phyloP scores from a whole-genome alignment of 2,888 invertebrate genomes.

The Drosophila infuscata region DNA sequence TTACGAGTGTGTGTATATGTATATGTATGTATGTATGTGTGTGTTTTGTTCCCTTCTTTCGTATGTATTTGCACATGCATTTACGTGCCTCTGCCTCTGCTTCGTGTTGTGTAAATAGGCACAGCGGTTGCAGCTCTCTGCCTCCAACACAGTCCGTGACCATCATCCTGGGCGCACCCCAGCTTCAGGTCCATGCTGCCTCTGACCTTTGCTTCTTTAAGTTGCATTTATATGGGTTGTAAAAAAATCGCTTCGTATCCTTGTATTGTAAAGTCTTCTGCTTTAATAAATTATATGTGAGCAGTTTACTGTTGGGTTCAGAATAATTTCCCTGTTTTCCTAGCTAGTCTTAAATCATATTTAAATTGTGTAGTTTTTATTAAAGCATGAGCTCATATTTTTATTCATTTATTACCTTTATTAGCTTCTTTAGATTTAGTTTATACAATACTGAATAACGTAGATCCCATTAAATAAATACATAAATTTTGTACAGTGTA shows the following conservation, averaged over 20 bases:
- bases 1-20: constrained; percentile 23
- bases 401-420: background rate
- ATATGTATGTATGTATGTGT: constrained; percentile 18
- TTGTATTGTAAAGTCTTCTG: constrained; percentile 20
- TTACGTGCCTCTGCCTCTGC: constrained; percentile 58
- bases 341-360: background rate
- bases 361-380: background rate
- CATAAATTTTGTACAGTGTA: background rate
- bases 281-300: constrained; percentile 22
- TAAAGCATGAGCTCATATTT: background rate
- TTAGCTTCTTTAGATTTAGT: background rate
- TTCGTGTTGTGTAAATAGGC: constrained; percentile 62
- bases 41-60: constrained; percentile 24
- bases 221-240: constrained; percentile 44
- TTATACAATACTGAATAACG: background rate
- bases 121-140: constrained; percentile 55
- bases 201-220: constrained; percentile 62
- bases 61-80: constrained; percentile 65
- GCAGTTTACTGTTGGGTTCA: background rate
- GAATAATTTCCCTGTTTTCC: background rate
- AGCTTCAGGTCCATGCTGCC: constrained; percentile 7
- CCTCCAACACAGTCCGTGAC: constrained; percentile 49
- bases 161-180: constrained; percentile 38
- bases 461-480: background rate
- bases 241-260: background rate